Base-by-base conservation (phyloP, 2,113 vertebrate species). In the Polyodon spathula region DNA sequence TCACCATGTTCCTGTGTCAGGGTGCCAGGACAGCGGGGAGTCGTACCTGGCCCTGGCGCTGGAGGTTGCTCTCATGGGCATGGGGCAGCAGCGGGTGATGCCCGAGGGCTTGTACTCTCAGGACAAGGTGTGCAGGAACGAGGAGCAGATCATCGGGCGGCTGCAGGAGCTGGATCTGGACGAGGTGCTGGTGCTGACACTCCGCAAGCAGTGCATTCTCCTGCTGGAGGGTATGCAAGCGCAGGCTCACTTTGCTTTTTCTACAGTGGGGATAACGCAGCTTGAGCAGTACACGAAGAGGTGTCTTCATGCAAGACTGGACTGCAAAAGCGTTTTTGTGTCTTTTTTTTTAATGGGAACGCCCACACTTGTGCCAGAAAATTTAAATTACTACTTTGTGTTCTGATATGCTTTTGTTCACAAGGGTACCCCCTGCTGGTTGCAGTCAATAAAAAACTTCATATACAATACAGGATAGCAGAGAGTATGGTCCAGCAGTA, bases 51-150 rank as follows among this genome's bases (percentile, higher is more conserved):
- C 94, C 4, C 68, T 99, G 73, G 94, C 96, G 61, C 78, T 97
- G 69, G 96, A 98, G 82, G 96, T 98, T 78, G 92, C 95, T 7
- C 79, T 98, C 66, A 93, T 99, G 93, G 95, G 95, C 5, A 94
- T 99, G 92, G 96, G 96, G 59, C 96, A 99, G 76, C 96, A 99
- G 75, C 86, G 96, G 54, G 87, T 97, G 73, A 99, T 99, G 96
- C 96, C 96, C 0, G 94, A 97, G 78, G 95, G 96, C 53, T 83
- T 97, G 4, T 97, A 97, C 0, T 92, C 94, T 40, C 96, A 99
- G 82, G 95, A 98, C 70, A 98, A 98, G 74, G 94, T 98, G 60
- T 99, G 95, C 71, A 93, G 94, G 41, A 97, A 98, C 0, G 96
- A 99, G 79, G 96, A 99, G 73, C 96, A 99, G 76, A 93, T 99